phyloP scores from a whole-genome alignment of 2,113 vertebrate genomes.

The Thamnaconus septentrionalis region DNA sequence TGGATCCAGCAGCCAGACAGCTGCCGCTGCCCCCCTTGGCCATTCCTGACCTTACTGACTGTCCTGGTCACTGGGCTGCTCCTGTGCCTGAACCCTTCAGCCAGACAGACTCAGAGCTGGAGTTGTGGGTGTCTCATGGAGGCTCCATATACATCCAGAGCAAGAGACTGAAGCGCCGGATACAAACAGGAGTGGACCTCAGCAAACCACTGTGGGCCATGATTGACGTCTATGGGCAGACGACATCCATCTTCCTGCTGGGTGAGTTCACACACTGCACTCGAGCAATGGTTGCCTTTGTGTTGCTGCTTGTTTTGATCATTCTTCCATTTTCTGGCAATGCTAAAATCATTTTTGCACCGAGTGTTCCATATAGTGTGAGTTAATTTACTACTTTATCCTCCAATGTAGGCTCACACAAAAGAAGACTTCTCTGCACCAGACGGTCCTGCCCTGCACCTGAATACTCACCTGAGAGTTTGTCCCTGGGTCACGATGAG shows the following conservation, averaged over 20 bases:
- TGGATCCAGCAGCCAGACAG: slow-evolving; percentile 56
- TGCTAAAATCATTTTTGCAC: no score
- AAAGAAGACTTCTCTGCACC: background rate
- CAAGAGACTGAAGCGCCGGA: background rate
- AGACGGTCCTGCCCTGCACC: slow-evolving; percentile 63
- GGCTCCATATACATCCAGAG: slow-evolving; percentile 56
- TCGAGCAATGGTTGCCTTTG: background rate
- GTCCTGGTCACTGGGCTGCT: slow-evolving; percentile 70
- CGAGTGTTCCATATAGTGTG: background rate
- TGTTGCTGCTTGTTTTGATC: background rate
- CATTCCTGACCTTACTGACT: slow-evolving; percentile 76
- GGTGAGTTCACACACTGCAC: slow-evolving; percentile 61
- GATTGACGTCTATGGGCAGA: slow-evolving; percentile 84
- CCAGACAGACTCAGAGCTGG: slow-evolving; percentile 51
- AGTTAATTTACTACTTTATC: background rate
- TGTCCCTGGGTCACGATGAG: background rate
- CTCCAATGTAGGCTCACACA: slow-evolving; percentile 66
- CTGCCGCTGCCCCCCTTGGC: slow-evolving; percentile 75
- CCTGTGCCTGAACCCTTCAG: slow-evolving; percentile 46
- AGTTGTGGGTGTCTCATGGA: slow-evolving; percentile 76
- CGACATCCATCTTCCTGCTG: slow-evolving; percentile 73
- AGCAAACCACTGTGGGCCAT: slow-evolving; percentile 79
- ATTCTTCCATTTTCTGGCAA: background rate
- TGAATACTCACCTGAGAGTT: background rate
- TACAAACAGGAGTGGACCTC: slow-evolving; percentile 52